Evolutionary conservation across 2,888 invertebrate genomes (phyloP).

Genomic region (Drosophila birchii): DNA sequence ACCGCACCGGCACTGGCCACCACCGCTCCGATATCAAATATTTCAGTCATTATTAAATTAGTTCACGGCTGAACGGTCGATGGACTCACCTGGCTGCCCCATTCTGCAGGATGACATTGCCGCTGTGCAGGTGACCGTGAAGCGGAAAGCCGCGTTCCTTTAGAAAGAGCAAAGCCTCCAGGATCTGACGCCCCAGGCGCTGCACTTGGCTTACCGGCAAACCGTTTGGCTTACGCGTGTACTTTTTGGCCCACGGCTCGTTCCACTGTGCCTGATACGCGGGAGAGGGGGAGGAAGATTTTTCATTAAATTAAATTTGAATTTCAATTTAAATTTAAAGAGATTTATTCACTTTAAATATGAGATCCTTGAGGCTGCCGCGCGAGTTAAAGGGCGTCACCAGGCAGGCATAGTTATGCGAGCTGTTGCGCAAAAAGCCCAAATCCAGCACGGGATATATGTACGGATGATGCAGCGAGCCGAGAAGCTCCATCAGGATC

Average conservation of each 20-base stretch:
- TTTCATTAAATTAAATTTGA: neutral
- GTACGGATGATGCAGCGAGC: constrained; percentile 95
- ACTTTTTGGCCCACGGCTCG: constrained; percentile 92
- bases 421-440: constrained; percentile 88
- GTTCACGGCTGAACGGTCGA: constrained; percentile 28
- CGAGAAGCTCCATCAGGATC: constrained; percentile 92
- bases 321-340: neutral
- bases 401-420: constrained; percentile 89
- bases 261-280: constrained; percentile 90
- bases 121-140: constrained; percentile 94
- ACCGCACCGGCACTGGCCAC: no score
- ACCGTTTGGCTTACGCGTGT: constrained; percentile 89
- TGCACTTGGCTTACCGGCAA: constrained; percentile 92
- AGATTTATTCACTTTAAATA: constrained; percentile 89
- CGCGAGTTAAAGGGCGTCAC: constrained; percentile 93
- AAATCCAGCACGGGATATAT: constrained; percentile 95
- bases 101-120: constrained; percentile 96
- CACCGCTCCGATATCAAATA: constrained; percentile 27
- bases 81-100: constrained; percentile 92
- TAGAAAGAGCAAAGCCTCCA: constrained; percentile 94
- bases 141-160: constrained; percentile 94
- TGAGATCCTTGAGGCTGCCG: constrained; percentile 95
- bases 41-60: constrained; percentile 49
- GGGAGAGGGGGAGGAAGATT: neutral
- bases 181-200: constrained; percentile 93